Evolutionary conservation across 2,888 invertebrate species (phyloP).

Genomic region (Leucoptera coffeella): DNA sequence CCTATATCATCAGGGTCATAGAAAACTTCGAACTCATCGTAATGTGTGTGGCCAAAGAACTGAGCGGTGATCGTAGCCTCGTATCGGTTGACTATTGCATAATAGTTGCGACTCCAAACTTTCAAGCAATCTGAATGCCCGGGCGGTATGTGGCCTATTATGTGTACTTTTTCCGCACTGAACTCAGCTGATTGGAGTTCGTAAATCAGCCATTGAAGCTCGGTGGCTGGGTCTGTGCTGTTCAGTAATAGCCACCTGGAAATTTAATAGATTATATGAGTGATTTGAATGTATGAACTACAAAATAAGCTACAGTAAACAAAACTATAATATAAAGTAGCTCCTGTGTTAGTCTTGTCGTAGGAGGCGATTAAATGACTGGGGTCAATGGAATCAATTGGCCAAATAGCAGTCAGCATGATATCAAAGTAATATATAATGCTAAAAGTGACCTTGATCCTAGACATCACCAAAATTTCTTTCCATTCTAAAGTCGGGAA

Average conservation of each 20-base stretch:
- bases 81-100: slow-evolving; percentile 81
- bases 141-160: slow-evolving; percentile 96
- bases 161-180: slow-evolving; percentile 90
- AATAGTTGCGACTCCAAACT: slow-evolving; percentile 94
- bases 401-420: neutral
- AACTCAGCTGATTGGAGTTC: slow-evolving; percentile 92
- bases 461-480: too few species aligned
- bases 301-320: too few species aligned
- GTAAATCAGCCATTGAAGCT: slow-evolving; percentile 91
- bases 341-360: too few species aligned
- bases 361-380: too few species aligned
- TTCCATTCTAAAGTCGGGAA: too few species aligned
- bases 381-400: neutral
- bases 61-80: slow-evolving; percentile 86
- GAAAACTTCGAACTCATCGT: slow-evolving; percentile 89
- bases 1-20: slow-evolving; percentile 79
- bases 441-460: too few species aligned
- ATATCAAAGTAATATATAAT: neutral
- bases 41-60: slow-evolving; percentile 94
- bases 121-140: slow-evolving; percentile 90
- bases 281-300: too few species aligned
- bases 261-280: too few species aligned
- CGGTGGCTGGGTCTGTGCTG: slow-evolving; percentile 93
- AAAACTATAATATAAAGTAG: too few species aligned
- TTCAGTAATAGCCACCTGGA: slow-evolving; percentile 87